Base-by-base conservation (phyloP, 2,797 vertebrate genomes). In the Netta rufina region DNA sequence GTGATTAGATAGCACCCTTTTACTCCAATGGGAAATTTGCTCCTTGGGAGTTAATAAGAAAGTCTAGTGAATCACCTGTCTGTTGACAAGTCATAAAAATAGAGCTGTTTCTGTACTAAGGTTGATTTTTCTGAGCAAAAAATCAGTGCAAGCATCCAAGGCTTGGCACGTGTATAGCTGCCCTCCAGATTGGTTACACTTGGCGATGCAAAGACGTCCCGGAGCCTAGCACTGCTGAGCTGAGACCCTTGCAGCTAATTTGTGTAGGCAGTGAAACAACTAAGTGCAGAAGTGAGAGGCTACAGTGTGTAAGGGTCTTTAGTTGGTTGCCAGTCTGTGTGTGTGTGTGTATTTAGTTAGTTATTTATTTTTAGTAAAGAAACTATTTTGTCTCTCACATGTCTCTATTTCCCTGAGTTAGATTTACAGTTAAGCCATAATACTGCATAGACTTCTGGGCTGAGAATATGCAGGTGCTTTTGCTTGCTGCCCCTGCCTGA, bases 361-460 rank as follows among this genome's bases (percentile, higher is more conserved):
- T 43, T 49, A 12, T 62, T 13, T 27, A 38, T 38, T 25, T 38
- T 61, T 61, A 28, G 27, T 54, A 45, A 47, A 56, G 22, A 1
- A 56, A 18, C 38, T 49, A 14, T 24, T 20, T 87, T 62, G 22
- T 53, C 67, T 78, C 58, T 90, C 28, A 38, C 28, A 38, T 7
- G 8, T 12, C 32, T 73, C 14, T 70, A 5, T 43, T 33, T 88
- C 22, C 45, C 51, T 6, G 21, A 28, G 8, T 16, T 57, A 57
- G 39, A n/a, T 65, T 66, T 75, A 58, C 41, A 0, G 0, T 62
- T 4, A 2, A 5, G 5, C 33, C 6, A 0, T 43, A 22, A 19
- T 36, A 33, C 61, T 71, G 60, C 27, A 69, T 54, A 65, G 33
- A 9, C 8, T 58, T 15, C 53, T 53, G 70, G 54, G 36, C 49